These are phyloP conservation scores for Mionectes macconnelli DNA, from an alignment of 2,113 vertebrate species.

Conservation along the genomic window DNA sequence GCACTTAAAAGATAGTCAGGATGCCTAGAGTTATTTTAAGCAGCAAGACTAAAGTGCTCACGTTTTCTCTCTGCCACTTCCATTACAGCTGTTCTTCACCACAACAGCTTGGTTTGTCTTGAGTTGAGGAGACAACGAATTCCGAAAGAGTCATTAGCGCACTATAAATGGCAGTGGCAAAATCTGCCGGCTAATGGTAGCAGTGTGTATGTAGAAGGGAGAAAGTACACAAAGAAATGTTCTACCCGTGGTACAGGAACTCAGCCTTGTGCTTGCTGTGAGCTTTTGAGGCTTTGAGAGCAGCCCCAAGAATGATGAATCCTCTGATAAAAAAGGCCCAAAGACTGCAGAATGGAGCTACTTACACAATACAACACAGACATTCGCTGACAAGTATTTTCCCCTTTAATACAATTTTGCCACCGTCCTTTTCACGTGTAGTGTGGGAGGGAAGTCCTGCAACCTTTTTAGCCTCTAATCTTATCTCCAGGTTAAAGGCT, in stretches of 20 bases:
- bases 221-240: rapidly evolving
- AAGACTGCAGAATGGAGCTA: not conserved
- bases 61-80: not conserved
- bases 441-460: not conserved
- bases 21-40: not conserved
- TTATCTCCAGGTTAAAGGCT: not conserved
- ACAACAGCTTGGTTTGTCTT: not conserved
- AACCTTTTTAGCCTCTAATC: not conserved
- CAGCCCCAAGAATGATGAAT: not conserved
- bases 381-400: not conserved
- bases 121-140: not conserved
- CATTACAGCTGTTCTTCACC: not conserved
- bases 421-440: not conserved
- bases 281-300: not conserved
- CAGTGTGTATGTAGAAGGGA: not conserved
- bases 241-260: not conserved
- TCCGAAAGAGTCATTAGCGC: not conserved
- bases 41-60: not conserved
- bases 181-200: not conserved
- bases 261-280: not conserved
- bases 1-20: not conserved
- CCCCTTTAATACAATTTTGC: not conserved
- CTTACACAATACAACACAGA: not conserved
- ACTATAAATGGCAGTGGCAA: not conserved
- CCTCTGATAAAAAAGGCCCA: not conserved